Base-by-base conservation (phyloP, 2,797 vertebrate species). In the Sarcoramphus papa region DNA sequence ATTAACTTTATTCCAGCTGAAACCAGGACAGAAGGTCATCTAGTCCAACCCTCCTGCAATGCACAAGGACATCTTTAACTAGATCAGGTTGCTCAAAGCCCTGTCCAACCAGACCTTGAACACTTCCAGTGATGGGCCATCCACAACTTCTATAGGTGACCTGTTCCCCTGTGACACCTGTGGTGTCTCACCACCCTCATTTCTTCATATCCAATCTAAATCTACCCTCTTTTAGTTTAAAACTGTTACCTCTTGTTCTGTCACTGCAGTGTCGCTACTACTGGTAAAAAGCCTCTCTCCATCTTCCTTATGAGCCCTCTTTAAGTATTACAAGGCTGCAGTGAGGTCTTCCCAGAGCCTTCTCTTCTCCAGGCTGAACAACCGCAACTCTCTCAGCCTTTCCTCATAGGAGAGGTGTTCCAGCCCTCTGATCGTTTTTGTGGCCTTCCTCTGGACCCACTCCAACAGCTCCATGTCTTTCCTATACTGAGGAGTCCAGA, bases 61-160 rank as follows among this genome's bases (percentile, higher is more conserved):
- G 10, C 35, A 23, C 18, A 41, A 28, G 18, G 27, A 40, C 10
- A 30, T 16, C 18, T 82, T 74, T 7, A 4, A 3, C 20, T 43
- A 7, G 35, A 41, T 7, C 10, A 40, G 30, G 35, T 47, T 75
- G 30, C 8, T 87, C 12, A 63, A 59, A 91, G 24, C 8, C 8
- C 19, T 0, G 0, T 43, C 18, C 31, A 79, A 0, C 22, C 28
- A 76, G n/a, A 2, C 21, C 25, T n/a, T 48, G 37, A 41, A 31
- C 6, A 2, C 60, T 64, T 53, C 20, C 27, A 48, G 6, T 14
- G 18, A 30, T 33, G 31, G 63, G 9, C 4, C 9, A 65, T 73
- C 63, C 13, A 28, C 9, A 13, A 4, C 35, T 37, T 37, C 12
- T 43, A 12, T 77, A 35, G 54, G 31, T 19, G 51, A 1, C 7